Percentiles rank a stretch among this genome's conserved stretches.
phyloP scores from a whole-genome alignment of 2,888 invertebrate species.

The Gastrophysa polygoni region DNA sequence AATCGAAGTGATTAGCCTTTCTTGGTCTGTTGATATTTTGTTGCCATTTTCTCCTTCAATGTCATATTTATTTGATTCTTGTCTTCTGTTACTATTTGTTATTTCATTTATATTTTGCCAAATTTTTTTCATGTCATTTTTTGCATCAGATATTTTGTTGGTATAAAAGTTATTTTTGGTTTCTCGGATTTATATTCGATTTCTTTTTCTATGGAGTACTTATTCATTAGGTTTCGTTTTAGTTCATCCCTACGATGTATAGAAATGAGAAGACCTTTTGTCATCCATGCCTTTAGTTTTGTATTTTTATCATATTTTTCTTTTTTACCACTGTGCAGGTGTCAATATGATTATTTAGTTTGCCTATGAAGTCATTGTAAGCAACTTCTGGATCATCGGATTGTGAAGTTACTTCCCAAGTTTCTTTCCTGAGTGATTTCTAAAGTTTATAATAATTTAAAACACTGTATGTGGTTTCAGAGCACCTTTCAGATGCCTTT shows the following conservation, averaged over 20 bases:
- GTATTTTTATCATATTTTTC: neutral
- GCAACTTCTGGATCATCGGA: neutral
- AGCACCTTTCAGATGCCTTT: neutral
- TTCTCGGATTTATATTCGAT: neutral
- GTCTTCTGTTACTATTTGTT: no score
- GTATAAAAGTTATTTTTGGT: neutral
- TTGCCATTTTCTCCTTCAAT: no score
- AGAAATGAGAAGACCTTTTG: neutral
- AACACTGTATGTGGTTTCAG: neutral
- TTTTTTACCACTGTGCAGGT: neutral
- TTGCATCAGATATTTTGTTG: no score
- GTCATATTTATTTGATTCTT: no score
- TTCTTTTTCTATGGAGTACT: no score
- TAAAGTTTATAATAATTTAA: neutral
- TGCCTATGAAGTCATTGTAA: no score
- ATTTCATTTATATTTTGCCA: no score
- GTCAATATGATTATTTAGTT: no score
- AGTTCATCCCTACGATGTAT: neutral
- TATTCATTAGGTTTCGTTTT: neutral
- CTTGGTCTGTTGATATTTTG: no score
- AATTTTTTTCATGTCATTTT: no score
- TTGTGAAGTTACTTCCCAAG: neutral
- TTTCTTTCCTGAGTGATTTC: neutral
- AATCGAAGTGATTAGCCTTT: no score
- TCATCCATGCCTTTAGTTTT: slow-evolving; percentile 6